Conservation (phyloP, 2,113 vertebrate species). For the Gobio gobio region DNA sequence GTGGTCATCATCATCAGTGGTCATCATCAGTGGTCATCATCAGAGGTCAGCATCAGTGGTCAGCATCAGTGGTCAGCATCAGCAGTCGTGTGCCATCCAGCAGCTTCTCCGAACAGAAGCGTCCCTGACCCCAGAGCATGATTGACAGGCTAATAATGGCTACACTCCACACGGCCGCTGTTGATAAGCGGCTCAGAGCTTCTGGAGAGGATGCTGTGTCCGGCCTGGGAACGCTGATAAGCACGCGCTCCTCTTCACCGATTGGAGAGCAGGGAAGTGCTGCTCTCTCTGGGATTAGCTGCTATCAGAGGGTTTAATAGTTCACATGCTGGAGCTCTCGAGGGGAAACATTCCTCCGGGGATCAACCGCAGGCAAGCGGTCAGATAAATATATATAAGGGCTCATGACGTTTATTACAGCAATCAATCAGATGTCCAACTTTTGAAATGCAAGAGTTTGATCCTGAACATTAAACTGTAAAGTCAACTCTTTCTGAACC, state of each 20-base stretch:
- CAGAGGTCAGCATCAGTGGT: too few species aligned
- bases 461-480: too few species aligned
- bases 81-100: background rate
- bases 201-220: background rate
- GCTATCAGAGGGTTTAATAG: slow-evolving; percentile 55
- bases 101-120: background rate
- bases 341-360: slow-evolving; percentile 35
- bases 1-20: too few species aligned
- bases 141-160: slow-evolving; percentile 29
- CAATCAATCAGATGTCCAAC: background rate
- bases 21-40: too few species aligned
- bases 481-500: too few species aligned
- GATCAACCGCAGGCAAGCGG: background rate
- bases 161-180: background rate
- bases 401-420: background rate
- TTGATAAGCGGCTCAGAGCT: slow-evolving; percentile 41
- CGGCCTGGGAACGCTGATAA: slow-evolving; percentile 76
- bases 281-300: slow-evolving; percentile 31
- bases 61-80: too few species aligned
- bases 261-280: slow-evolving; percentile 41
- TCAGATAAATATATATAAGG: background rate
- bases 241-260: slow-evolving; percentile 62
- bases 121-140: background rate
- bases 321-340: slow-evolving; percentile 36
- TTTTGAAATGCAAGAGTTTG: background rate